Evolutionary conservation across 2,113 vertebrate genomes (phyloP).

Genomic region (Channa maculata): DNA sequence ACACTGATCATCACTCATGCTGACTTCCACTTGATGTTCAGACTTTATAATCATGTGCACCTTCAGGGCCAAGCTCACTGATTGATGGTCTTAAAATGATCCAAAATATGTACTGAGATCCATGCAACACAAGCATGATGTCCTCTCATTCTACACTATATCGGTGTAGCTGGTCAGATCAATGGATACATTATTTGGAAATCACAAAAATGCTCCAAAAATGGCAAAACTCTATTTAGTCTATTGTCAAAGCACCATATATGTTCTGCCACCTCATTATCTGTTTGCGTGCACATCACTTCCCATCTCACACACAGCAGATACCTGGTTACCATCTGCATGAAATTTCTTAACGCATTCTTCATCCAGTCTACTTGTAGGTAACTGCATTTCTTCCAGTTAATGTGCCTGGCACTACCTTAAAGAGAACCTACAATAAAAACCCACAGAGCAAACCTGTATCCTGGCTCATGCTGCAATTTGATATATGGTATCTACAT

Average conservation of each 20-base stretch:
- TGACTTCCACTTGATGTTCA: conserved; percentile 64
- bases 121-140: conserved; percentile 61
- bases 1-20: conserved; percentile 60
- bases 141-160: conserved; percentile 50
- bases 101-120: conserved; percentile 73
- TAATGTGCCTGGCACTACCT: conserved; percentile 39
- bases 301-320: conserved; percentile 40
- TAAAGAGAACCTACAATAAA: neutral
- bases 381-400: conserved; percentile 19
- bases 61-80: conserved; percentile 69
- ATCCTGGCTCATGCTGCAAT: conserved; percentile 1
- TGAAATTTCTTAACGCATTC: conserved; percentile 61
- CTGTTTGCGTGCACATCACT: conserved; percentile 22
- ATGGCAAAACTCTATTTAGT: neutral
- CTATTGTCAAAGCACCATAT: neutral
- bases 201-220: neutral
- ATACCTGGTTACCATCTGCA: conserved; percentile 46
- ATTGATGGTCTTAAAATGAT: conserved; percentile 57
- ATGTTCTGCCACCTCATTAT: neutral
- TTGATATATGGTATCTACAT: neutral
- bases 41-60: conserved; percentile 70
- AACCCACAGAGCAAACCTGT: neutral
- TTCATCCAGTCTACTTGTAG: conserved; percentile 27
- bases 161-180: conserved; percentile 49
- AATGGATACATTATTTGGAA: conserved; percentile 57